Conservation (phyloP, 2,888 invertebrate species). For the Tenthredo livida region DNA sequence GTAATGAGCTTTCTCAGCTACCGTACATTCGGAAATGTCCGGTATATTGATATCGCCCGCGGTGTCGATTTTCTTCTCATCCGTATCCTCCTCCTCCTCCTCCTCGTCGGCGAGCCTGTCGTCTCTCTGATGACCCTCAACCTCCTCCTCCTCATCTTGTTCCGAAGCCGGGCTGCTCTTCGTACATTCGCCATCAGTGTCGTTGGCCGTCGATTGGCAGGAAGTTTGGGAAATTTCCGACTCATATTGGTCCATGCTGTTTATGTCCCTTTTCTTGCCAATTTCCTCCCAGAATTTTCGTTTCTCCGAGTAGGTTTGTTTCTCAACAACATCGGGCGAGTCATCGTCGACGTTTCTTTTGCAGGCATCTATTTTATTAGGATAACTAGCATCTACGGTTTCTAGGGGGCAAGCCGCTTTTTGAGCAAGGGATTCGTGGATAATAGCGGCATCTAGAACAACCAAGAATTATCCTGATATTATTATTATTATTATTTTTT, state of each 20-base stretch:
- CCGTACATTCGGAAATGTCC: conserved; percentile 80
- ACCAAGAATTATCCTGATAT: conserved; percentile 70
- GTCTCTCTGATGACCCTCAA: not conserved
- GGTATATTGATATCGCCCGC: conserved; percentile 68
- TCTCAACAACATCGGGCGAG: conserved; percentile 70
- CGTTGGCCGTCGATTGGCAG: conserved; percentile 71
- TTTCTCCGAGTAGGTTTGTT: conserved; percentile 75
- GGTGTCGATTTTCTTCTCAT: conserved; percentile 65
- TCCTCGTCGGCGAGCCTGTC: conserved; percentile 56
- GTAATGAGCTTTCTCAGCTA: conserved; percentile 81
- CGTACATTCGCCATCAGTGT: conserved; percentile 73
- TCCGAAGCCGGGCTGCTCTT: conserved; percentile 62
- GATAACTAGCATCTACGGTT: conserved; percentile 76
- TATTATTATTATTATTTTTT: conserved; percentile 61
- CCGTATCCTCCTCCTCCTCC: conserved; percentile 64
- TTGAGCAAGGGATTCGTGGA: conserved; percentile 75
- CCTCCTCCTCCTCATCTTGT: not conserved
- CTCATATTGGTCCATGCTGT: conserved; percentile 74
- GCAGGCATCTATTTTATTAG: conserved; percentile 68
- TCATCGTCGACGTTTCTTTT: conserved; percentile 54
- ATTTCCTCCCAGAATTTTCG: conserved; percentile 77
- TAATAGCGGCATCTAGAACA: conserved; percentile 77
- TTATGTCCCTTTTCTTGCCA: conserved; percentile 70
- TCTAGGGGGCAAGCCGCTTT: conserved; percentile 76
- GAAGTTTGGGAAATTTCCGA: conserved; percentile 74